A percentile compares a stretch with the other conserved stretches of the same genome.
Conservation (phyloP, 2,797 vertebrate genomes). For the Sebastes steindachneri region DNA sequence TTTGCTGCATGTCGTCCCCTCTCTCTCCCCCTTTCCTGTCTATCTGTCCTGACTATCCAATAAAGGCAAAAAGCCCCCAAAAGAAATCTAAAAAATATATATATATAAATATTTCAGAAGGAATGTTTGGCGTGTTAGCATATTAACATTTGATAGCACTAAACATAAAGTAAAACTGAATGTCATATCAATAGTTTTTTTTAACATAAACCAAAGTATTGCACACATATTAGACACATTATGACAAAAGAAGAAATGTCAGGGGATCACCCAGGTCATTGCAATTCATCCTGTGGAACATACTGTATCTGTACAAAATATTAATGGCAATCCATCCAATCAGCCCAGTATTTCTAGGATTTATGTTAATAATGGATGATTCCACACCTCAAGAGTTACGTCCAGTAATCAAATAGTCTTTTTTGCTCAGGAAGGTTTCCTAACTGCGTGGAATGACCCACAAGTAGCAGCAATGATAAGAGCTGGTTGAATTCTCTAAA, state of each 20-base stretch:
- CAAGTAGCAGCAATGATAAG: neutral
- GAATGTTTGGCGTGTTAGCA: too few species aligned
- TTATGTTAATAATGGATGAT: neutral
- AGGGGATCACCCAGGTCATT: neutral
- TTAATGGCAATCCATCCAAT: neutral
- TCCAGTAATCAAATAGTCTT: neutral
- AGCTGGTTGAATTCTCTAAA: neutral
- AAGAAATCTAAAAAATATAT: too few species aligned
- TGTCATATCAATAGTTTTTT: too few species aligned
- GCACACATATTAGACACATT: neutral
- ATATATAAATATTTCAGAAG: too few species aligned
- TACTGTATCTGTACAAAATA: neutral
- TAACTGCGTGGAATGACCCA: neutral
- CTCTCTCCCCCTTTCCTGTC: too few species aligned
- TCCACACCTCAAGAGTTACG: neutral
- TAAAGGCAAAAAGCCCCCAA: too few species aligned
- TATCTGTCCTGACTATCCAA: too few species aligned
- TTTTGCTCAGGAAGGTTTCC: neutral
- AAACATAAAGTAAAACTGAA: too few species aligned
- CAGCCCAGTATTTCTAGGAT: neutral
- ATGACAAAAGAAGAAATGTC: neutral
- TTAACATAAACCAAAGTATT: too few species aligned
- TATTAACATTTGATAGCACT: too few species aligned
- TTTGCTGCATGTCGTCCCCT: too few species aligned
- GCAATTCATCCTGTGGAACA: neutral